These are phyloP conservation scores for Rhadina sibilatrix DNA, from an alignment of 2,113 vertebrate species.

Conservation along the genomic window DNA sequence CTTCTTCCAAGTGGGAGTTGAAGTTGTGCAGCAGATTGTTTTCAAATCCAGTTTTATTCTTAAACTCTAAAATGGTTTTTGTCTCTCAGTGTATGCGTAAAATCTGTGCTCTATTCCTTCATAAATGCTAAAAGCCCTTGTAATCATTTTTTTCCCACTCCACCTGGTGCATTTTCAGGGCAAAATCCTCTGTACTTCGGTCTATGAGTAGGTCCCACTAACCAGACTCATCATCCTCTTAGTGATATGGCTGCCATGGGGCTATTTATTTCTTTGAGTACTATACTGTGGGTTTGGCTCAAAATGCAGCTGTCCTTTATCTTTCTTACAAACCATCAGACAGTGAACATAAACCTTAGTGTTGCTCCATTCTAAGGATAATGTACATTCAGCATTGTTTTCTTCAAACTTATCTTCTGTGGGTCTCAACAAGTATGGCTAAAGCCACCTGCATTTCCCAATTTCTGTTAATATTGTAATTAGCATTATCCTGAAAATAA, in stretches of 20 bases:
- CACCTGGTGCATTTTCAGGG: neutral
- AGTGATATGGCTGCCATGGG: neutral
- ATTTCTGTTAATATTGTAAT: neutral
- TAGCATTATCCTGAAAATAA: neutral
- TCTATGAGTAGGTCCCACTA: neutral
- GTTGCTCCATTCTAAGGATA: neutral
- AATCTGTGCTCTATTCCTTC: neutral
- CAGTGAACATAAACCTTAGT: neutral
- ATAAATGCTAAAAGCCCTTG: neutral
- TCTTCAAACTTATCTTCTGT: neutral
- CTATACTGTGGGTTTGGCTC: neutral
- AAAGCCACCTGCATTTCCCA: neutral
- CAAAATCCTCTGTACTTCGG: neutral
- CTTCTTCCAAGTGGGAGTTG: neutral
- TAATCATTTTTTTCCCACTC: neutral
- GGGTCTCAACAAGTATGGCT: neutral
- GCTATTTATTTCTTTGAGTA: neutral
- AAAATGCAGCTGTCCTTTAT: neutral
- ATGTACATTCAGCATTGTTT: neutral
- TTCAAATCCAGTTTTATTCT: neutral
- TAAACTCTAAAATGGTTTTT: neutral
- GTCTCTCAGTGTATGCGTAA: accelerated
- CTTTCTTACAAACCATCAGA: neutral
- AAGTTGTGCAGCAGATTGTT: neutral
- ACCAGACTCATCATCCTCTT: neutral